Base-by-base conservation (phyloP, 2,797 vertebrate genomes). In the Clamator glandarius region DNA sequence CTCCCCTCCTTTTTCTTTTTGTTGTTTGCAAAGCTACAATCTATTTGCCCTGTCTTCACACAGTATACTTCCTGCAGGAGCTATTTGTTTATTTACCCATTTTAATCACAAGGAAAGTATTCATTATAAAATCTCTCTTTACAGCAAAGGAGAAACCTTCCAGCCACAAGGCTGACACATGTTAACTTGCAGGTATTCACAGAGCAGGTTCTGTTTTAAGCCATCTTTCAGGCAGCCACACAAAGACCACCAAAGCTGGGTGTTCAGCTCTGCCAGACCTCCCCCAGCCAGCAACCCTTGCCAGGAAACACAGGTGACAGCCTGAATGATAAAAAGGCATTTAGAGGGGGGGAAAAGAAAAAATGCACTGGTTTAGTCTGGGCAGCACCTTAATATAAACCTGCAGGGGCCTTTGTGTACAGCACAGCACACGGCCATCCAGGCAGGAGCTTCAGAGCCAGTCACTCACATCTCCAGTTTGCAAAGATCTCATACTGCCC, bases 281-380 rank as follows among this genome's bases (percentile, higher is more conserved):
- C 96, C 94, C 96, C 93, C 92, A 97, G 93, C 85, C 92, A 88
- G 91, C 85, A 95, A 93, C 66, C 81, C 90, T 94, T 97, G 97
- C 96, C 96, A 97, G 96, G 95, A 96, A 97, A 96, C 94, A 94
- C 94, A 97, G 96, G 97, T 97, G 97, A 97, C 97, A 97, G 96
- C 92, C 89, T 96, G 97, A 96, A 97, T 96, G 95, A 97, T 97
- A 94, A 96, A 97, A 97, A 96, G 94, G 95, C 93, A 96, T 97
- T 97, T 95, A 96, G 84, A 97, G 75, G 80, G 92, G 92, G 89
- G n/a, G n/a, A 70, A 94, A 96, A 95, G 90, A 85, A 97, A 95
- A 95, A 95, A 94, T 54, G 88, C 68, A 51, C 96, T 96, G 90
- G 95, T 97, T 97, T 97, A 97, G 97, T 97, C 95, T 97, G 96